A percentile compares a stretch with the other conserved stretches of the same genome.
These are phyloP conservation scores for Sarcophaga subvicina DNA, from an alignment of 2,888 invertebrate species.

Conservation along the genomic window DNA sequence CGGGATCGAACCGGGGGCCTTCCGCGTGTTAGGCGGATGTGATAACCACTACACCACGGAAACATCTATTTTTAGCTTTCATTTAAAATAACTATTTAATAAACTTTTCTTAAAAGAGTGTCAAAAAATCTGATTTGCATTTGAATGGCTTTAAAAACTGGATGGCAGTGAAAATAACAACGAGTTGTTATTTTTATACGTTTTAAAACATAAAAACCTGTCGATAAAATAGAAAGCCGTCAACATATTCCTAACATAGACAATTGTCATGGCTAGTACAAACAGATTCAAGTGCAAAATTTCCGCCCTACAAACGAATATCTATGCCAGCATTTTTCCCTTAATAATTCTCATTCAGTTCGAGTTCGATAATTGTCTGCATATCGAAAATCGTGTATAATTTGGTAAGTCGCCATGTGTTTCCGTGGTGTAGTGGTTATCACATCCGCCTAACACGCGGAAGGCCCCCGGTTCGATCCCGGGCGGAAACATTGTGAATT, in stretches of 20 bases:
- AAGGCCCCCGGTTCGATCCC: conserved; percentile 83
- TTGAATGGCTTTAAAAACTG: too few species aligned
- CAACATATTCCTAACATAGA: too few species aligned
- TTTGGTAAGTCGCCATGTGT: background rate
- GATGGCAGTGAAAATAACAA: too few species aligned
- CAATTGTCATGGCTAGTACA: too few species aligned
- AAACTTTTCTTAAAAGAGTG: background rate
- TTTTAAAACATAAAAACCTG: background rate
- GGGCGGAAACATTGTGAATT: conserved; percentile 77
- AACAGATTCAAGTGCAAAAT: too few species aligned
- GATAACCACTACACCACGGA: conserved; percentile 82
- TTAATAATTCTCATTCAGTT: too few species aligned
- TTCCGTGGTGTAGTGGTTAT: conserved; percentile 82
- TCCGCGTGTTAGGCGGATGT: conserved; percentile 83
- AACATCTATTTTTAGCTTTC: conserved; percentile 18
- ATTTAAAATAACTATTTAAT: background rate
- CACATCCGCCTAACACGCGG: conserved; percentile 83
- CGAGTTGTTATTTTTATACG: background rate
- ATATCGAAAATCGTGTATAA: too few species aligned
- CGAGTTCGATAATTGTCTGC: too few species aligned
- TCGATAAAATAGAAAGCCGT: too few species aligned
- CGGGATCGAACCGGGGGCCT: conserved; percentile 83
- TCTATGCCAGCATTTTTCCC: too few species aligned
- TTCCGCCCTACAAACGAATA: too few species aligned
- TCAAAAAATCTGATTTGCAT: background rate